Evolutionary conservation across 2,888 invertebrate species (phyloP), one percentile per base, ranked within the genome.

Genomic region (Taphrorychus bicolor): DNA sequence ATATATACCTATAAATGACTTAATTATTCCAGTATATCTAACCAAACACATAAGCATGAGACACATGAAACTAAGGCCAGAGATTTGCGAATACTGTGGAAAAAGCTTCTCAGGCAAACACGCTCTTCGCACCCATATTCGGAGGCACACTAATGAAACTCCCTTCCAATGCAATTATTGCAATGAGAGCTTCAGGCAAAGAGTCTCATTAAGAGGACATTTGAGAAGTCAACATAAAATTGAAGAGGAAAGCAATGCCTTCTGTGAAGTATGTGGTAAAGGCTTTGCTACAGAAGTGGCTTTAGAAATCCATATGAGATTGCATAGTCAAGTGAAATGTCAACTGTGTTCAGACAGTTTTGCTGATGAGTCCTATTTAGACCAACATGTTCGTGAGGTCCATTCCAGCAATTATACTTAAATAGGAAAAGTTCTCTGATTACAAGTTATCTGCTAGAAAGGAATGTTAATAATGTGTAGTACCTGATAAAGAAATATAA

Each of bases 81-180:
- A 76, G 40, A 70, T 73, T 17, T 78, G 78, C 48, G 69, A 75
- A 18, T 75, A 74, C 62, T 78, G 78, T 51, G 70, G 75, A 5
- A 76, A 75, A 67, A 75, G 73, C 11, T 78, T 76, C 64, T 77
- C 77, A 1, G 75, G 76, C 7, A 75, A 73, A 59, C 75, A 75
- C 62, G 76, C 78, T 0, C 45, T 76, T 17, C 73, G 71, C 4
- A 78, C 78, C 0, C 78, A 78, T 58, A 73, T 75, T 19, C 69
- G 78, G n/a, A 77, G 77, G 58, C 78, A 78, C 58, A 78, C 78
- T 0, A 76, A 76, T 49, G 76, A 76, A 40, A 74, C 76, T 9
- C 78, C 78, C 0, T 78, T 74, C 49, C 72, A 73, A 14, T 78
- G 78, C 54, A 72, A 72, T 23, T 62, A 76, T 19, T 78, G 78